A percentile compares a stretch with the other conserved stretches of the same genome.
Conservation (phyloP, 1,140 invertebrate genomes). For the Brachionus paranguensis region DNA sequence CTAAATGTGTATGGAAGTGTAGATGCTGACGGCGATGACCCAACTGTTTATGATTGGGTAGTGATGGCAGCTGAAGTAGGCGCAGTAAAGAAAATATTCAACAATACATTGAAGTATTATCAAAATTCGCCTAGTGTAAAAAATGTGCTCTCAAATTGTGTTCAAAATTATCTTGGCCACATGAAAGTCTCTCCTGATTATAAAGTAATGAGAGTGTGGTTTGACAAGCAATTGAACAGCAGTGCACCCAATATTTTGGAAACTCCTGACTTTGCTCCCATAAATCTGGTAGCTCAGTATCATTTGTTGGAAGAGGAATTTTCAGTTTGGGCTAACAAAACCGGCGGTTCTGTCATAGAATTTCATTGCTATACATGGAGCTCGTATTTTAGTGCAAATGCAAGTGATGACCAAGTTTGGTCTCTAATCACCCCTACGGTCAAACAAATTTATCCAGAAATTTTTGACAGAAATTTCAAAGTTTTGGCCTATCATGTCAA, state of each 20-base stretch:
- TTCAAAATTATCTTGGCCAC: background rate
- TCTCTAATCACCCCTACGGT: constrained; percentile 32
- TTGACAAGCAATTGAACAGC: constrained; percentile 36
- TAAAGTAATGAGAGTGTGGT: constrained; percentile 41
- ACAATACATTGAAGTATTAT: constrained; percentile 2
- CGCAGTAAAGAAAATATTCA: constrained; percentile 26
- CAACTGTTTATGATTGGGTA: constrained; percentile 33
- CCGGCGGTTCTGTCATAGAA: constrained; percentile 41
- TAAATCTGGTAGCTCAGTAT: constrained; percentile 41
- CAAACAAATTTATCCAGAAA: constrained; percentile 41
- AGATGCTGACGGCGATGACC: background rate
- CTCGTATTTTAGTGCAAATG: background rate
- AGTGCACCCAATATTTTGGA: constrained; percentile 39
- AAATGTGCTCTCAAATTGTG: background rate
- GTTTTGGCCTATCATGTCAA: constrained; percentile 37
- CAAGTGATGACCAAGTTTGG: constrained; percentile 38
- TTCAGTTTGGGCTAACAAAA: constrained; percentile 38
- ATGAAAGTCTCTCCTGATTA: constrained; percentile 34
- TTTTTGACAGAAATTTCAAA: constrained; percentile 38
- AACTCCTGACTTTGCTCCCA: constrained; percentile 40
- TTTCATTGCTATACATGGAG: constrained; percentile 41
- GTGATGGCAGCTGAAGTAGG: constrained; percentile 20
- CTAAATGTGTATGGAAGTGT: constrained; percentile 21
- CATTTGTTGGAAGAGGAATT: constrained; percentile 41
- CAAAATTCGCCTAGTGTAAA: background rate